phyloP scores from a whole-genome alignment of 2,888 invertebrate species.

The Pseudococcus viburni region DNA sequence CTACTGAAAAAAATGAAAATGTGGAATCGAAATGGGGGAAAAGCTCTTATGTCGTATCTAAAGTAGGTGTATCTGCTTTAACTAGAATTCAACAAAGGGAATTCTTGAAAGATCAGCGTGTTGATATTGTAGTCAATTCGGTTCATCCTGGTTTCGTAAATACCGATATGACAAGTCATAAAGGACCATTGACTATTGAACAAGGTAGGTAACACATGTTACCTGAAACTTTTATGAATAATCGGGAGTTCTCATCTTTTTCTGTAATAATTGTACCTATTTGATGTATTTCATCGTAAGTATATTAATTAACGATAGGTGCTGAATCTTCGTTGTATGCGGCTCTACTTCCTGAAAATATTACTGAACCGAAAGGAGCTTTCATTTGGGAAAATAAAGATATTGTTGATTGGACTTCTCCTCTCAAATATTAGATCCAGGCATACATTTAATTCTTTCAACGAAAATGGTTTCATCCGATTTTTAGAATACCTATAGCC shows the following conservation, averaged over 20 bases:
- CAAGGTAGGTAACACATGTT: conserved; percentile 70
- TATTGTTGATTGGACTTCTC: conserved; percentile 75
- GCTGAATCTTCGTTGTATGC: conserved; percentile 76
- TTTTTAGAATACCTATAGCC: no score
- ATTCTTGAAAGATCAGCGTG: conserved; percentile 73
- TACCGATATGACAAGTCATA: conserved; percentile 84
- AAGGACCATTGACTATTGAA: conserved; percentile 77
- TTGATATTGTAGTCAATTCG: conserved; percentile 80
- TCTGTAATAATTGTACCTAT: background rate
- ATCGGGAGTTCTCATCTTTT: no score
- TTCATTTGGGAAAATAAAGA: conserved; percentile 77
- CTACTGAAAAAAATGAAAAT: conserved; percentile 71
- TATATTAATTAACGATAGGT: conserved; percentile 70
- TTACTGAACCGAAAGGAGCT: conserved; percentile 75
- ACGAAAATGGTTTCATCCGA: background rate
- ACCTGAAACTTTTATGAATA: background rate
- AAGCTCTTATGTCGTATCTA: conserved; percentile 80
- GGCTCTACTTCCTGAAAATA: conserved; percentile 74
- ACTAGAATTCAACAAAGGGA: conserved; percentile 79
- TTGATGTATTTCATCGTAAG: background rate
- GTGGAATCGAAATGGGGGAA: conserved; percentile 75
- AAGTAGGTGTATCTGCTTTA: conserved; percentile 81
- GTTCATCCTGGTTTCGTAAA: conserved; percentile 84
- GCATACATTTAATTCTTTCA: background rate
- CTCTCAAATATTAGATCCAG: background rate